phyloP scores from a whole-genome alignment of 2,888 invertebrate genomes.

The Cotesia congregata region DNA sequence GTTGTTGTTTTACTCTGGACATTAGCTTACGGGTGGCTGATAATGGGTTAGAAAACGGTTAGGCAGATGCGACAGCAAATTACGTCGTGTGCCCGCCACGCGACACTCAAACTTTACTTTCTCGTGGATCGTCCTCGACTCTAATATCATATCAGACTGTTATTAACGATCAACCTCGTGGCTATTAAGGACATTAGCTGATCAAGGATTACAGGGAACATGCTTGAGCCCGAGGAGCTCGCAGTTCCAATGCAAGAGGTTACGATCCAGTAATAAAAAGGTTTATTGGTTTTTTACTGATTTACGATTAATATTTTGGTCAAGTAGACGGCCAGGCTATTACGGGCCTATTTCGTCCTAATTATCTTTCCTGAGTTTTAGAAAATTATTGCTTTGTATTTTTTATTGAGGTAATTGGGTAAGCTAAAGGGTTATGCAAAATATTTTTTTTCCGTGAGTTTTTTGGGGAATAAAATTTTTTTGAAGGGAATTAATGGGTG shows the following conservation, averaged over 20 bases:
- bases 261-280: neutral
- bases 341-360: too few species aligned
- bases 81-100: conserved; percentile 56
- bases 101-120: conserved; percentile 50
- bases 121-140: neutral
- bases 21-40: conserved; percentile 39
- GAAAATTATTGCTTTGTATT: too few species aligned
- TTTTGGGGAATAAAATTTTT: too few species aligned
- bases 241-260: neutral
- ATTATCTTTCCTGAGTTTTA: too few species aligned
- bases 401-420: too few species aligned
- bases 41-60: conserved; percentile 58
- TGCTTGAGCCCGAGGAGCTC: conserved; percentile 34
- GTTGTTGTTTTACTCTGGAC: too few species aligned
- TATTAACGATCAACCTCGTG: neutral
- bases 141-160: neutral
- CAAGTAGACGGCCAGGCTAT: too few species aligned
- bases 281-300: neutral
- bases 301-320: too few species aligned
- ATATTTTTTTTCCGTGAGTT: too few species aligned
- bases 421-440: too few species aligned
- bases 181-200: conserved; percentile 13
- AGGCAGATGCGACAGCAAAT: conserved; percentile 61
- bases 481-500: too few species aligned
- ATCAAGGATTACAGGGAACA: conserved; percentile 20